Conservation (phyloP, 2,888 invertebrate genomes). For the Andrena dorsata region DNA sequence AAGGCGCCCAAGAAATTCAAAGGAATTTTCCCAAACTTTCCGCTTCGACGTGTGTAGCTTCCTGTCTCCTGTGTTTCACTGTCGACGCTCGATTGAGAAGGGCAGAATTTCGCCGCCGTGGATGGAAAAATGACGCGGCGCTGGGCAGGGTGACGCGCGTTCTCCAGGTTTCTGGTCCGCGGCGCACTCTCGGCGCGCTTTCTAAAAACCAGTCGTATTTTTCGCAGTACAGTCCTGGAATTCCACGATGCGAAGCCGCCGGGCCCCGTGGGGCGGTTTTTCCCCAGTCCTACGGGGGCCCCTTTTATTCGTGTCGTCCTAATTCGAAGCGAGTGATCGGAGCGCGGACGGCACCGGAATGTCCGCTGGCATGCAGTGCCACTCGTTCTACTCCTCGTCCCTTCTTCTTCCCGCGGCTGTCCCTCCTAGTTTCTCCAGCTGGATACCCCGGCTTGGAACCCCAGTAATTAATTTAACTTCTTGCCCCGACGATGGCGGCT, state of each 20-base stretch:
- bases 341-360: slow-evolving; percentile 68
- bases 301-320: slow-evolving; percentile 75
- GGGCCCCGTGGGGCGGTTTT: slow-evolving; percentile 65
- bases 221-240: slow-evolving; percentile 76
- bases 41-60: too few species aligned
- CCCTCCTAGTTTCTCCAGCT: slow-evolving; percentile 49
- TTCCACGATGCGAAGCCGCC: slow-evolving; percentile 61
- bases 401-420: slow-evolving; percentile 45
- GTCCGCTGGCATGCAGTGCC: slow-evolving; percentile 67
- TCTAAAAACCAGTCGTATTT: slow-evolving; percentile 79
- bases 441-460: slow-evolving; percentile 60
- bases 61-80: too few species aligned
- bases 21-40: too few species aligned
- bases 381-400: slow-evolving; percentile 47
- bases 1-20: too few species aligned
- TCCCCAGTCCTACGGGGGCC: slow-evolving; percentile 58
- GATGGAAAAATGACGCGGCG: slow-evolving; percentile 35
- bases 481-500: slow-evolving; percentile 81
- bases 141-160: slow-evolving; percentile 17
- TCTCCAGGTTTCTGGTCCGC: slow-evolving; percentile 20
- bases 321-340: slow-evolving; percentile 76
- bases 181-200: slow-evolving; percentile 56
- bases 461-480: slow-evolving; percentile 84
- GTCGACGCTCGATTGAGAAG: background rate
- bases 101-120: background rate